phyloP scores from a whole-genome alignment of 2,113 vertebrate species.

The Corythornis cristatus region DNA sequence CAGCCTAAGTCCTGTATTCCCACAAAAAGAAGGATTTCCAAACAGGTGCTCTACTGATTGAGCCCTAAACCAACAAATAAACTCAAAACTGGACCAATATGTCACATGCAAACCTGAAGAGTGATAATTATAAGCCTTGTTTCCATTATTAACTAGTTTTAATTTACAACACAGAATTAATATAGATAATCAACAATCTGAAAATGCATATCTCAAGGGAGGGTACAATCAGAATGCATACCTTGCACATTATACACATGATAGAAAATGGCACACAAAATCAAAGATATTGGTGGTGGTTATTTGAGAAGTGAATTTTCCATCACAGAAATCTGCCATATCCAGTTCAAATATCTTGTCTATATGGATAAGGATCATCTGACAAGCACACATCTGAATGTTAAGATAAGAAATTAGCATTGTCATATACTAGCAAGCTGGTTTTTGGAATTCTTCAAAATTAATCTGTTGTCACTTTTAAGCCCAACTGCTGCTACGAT shows the following conservation, averaged over 20 bases:
- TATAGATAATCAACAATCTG: constrained; percentile 30
- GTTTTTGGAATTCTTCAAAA: constrained; percentile 47
- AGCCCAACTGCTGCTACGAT: constrained; percentile 18
- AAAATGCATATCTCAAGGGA: background rate
- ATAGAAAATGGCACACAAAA: constrained; percentile 29
- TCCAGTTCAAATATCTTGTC: background rate
- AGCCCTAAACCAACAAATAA: background rate
- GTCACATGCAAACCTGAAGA: constrained; percentile 8
- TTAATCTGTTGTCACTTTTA: constrained; percentile 27
- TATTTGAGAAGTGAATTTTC: background rate
- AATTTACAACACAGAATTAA: constrained; percentile 35
- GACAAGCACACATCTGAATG: background rate
- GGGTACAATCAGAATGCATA: background rate
- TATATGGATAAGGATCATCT: constrained; percentile 6
- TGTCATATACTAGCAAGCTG: constrained; percentile 20
- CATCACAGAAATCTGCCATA: constrained; percentile 19
- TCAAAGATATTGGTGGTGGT: background rate
- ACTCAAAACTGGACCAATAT: background rate
- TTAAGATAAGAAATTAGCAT: constrained; percentile 25
- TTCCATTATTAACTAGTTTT: constrained; percentile 33
- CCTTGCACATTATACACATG: background rate
- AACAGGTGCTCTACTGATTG: constrained; percentile 40
- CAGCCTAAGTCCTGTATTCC: constrained; percentile 15
- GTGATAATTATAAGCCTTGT: constrained; percentile 25
- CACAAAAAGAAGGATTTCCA: constrained; percentile 42